phyloP scores from a whole-genome alignment of 1,140 invertebrate genomes.

The Conopomorpha cramerella region DNA sequence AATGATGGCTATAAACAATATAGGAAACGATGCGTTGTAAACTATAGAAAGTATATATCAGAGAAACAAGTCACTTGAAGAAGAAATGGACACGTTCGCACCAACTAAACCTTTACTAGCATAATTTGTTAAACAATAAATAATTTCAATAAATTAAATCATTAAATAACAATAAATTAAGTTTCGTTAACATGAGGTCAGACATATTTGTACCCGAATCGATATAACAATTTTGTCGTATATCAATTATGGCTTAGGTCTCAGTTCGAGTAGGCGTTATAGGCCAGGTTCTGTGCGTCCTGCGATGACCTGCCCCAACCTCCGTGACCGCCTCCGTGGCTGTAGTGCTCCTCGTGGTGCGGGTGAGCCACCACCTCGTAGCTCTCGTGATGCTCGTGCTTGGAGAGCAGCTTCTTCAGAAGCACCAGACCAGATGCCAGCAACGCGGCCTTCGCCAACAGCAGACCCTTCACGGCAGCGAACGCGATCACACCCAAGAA shows the following conservation, averaged over 20 bases:
- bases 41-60: slow-evolving; percentile 14
- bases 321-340: slow-evolving; percentile 42
- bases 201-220: slow-evolving; percentile 22
- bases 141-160: slow-evolving; percentile 47
- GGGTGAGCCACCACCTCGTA: slow-evolving; percentile 77
- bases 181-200: slow-evolving; percentile 38
- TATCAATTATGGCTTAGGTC: slow-evolving; percentile 13
- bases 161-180: slow-evolving; percentile 30
- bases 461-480: slow-evolving; percentile 79
- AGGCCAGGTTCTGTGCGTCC: slow-evolving; percentile 43
- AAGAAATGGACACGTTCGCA: slow-evolving; percentile 25
- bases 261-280: slow-evolving; percentile 48
- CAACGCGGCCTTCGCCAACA: slow-evolving; percentile 80
- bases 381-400: slow-evolving; percentile 67
- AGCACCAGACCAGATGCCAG: slow-evolving; percentile 74
- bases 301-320: slow-evolving; percentile 45
- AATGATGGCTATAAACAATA: slow-evolving; percentile 30
- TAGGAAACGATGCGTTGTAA: slow-evolving; percentile 28
- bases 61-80: slow-evolving; percentile 13
- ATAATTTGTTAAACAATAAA: slow-evolving; percentile 9
- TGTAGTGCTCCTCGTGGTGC: slow-evolving; percentile 63
- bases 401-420: slow-evolving; percentile 78
- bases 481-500: slow-evolving; percentile 78
- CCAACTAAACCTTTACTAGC: slow-evolving; percentile 44
- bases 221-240: slow-evolving; percentile 4